These are phyloP conservation scores for Megaptera novaeangliae DNA, from an alignment of 2,113 vertebrate species.

Conservation along the genomic window DNA sequence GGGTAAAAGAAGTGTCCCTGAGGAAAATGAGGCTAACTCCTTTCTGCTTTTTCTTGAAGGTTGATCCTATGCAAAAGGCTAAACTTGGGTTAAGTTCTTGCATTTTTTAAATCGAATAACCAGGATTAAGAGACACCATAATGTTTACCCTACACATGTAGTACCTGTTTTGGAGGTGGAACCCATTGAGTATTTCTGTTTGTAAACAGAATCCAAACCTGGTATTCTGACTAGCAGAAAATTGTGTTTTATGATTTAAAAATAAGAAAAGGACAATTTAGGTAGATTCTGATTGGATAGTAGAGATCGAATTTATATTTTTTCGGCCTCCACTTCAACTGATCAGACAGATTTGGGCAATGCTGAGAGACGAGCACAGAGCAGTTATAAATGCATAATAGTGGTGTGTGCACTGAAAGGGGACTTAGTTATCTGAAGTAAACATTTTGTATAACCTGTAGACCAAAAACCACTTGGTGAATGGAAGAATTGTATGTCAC, in stretches of 20 bases:
- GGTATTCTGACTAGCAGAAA: neutral
- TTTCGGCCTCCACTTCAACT: neutral
- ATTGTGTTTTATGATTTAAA: constrained; percentile 15
- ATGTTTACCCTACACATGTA: neutral
- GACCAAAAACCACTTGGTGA: constrained; percentile 27
- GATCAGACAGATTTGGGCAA: neutral
- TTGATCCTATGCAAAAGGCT: constrained; percentile 5
- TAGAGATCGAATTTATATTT: neutral
- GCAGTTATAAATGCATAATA: constrained; percentile 5
- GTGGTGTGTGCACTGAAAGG: neutral
- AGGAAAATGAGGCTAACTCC: neutral
- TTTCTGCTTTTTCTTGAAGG: constrained; percentile 20
- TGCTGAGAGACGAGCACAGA: neutral
- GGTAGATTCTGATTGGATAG: neutral
- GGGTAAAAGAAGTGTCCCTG: constrained; percentile 23
- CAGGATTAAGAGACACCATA: neutral
- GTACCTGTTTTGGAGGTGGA: neutral
- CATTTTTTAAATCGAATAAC: constrained; percentile 30
- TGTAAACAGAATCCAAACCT: neutral
- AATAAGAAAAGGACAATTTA: neutral
- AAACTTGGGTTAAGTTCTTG: constrained; percentile 2
- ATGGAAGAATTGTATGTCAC: neutral
- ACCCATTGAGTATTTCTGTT: neutral
- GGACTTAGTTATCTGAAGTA: neutral
- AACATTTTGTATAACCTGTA: constrained; percentile 22